Evolutionary conservation across 2,888 invertebrate species (phyloP), one percentile per base, ranked within the genome.

Genomic region (Rutpela maculata): DNA sequence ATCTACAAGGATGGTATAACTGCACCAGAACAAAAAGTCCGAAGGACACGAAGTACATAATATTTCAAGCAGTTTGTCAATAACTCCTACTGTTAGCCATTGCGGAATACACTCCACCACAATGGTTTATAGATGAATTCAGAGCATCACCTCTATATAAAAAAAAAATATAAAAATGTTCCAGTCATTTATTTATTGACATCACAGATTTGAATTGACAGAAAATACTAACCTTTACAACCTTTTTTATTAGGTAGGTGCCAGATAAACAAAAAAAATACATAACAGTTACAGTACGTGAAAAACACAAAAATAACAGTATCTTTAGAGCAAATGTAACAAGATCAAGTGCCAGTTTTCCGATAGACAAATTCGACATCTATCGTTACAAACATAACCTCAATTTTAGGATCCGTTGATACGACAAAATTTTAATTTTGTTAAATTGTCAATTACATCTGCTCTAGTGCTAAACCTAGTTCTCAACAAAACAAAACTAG

Each of bases 161-260:
- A 31, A 62, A 50, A n/a, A 56, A 75, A 66, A 73, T 57, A 55
- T 26, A 17, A 31, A 66, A 67, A 74, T 65, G 67, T 43, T 72
- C 62, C 72, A 72, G 72, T 72, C 72, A 72, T 76, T 76, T 78
- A 75, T 88, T 88, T 87, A 88, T 88, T 87, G 86, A 89, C 89
- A 89, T 89, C 89, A 89, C 89, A 89, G 89, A 86, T 88, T 88
- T 86, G 84, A 89, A 89, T 89, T 89, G 89, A 89, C 89, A 88
- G 86, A 88, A 87, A 88, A 88, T 87, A 86, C 87, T 88, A 87
- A 87, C 85, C 83, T 84, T 86, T 87, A 88, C 86, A 88, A 87
- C 85, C 84, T 86, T 63, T 63, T 65, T 85, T 82, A 82, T 83
- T 83, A 83, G 81, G 81, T 79, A 83, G 77, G 81, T 81, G 78